A percentile compares a stretch with the other conserved stretches of the same genome.
These are phyloP conservation scores for Cottus gobio DNA, from an alignment of 2,113 vertebrate species.

Conservation along the genomic window DNA sequence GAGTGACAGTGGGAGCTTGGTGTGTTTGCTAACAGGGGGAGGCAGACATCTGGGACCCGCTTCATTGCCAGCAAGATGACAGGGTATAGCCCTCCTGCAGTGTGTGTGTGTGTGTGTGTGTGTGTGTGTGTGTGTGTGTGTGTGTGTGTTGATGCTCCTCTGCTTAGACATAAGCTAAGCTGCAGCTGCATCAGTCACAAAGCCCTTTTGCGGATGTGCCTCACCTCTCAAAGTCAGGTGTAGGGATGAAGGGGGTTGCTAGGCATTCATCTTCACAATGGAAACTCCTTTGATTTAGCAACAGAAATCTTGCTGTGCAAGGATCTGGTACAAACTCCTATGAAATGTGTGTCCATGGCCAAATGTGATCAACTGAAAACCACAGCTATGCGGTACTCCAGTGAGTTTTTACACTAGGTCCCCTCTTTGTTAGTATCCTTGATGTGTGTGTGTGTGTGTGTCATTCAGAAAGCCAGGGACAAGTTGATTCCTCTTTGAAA, in stretches of 20 bases:
- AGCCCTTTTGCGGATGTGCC: not conserved
- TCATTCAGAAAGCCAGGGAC: slow-evolving; percentile 41
- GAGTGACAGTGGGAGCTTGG: slow-evolving; percentile 42
- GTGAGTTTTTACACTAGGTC: slow-evolving; percentile 28
- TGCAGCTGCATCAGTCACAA: slow-evolving; percentile 42
- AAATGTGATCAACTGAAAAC: slow-evolving; percentile 12
- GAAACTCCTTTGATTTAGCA: not conserved
- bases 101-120: slow-evolving; percentile 25
- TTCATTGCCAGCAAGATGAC: slow-evolving; percentile 54
- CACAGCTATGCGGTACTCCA: not conserved
- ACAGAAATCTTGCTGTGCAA: not conserved
- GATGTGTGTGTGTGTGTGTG: not conserved
- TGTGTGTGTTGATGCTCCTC: slow-evolving; percentile 30
- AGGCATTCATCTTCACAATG: not conserved
- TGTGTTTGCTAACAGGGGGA: slow-evolving; percentile 41
- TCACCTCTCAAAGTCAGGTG: slow-evolving; percentile 24
- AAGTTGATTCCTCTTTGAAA: slow-evolving; percentile 59
- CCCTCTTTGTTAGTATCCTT: slow-evolving; percentile 6
- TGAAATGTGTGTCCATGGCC: not conserved
- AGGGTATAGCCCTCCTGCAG: slow-evolving; percentile 56
- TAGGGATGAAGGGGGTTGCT: not conserved
- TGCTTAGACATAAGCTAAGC: slow-evolving; percentile 51
- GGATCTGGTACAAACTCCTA: not conserved
- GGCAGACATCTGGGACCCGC: slow-evolving; percentile 67
- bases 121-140: slow-evolving; percentile 6